These are phyloP conservation scores for Coranthus polyacanthus DNA, from an alignment of 2,797 vertebrate genomes.

Conservation along the genomic window DNA sequence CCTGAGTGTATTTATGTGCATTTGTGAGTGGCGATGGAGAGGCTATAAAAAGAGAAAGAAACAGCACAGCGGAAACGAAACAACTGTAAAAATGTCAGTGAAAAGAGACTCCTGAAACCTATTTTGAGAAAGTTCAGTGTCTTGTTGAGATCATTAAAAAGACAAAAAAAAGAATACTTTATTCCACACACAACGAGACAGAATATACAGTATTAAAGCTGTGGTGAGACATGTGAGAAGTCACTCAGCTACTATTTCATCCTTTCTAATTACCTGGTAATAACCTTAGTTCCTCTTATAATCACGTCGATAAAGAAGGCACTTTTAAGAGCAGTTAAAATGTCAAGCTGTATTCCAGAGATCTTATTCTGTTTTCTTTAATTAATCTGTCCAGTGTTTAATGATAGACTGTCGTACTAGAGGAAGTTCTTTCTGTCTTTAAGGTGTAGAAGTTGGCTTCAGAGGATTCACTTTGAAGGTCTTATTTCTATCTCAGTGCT, in stretches of 20 bases:
- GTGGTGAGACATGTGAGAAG: conserved; percentile 31
- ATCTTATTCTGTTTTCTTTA: conserved; percentile 72
- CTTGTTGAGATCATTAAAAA: not conserved
- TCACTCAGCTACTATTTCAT: conserved; percentile 45
- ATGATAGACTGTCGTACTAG: conserved; percentile 58
- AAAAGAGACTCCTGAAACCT: conserved; percentile 18
- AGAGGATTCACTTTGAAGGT: conserved; percentile 12
- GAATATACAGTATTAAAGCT: conserved; percentile 38
- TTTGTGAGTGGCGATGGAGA: conserved; percentile 3
- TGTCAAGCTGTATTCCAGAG: conserved; percentile 67
- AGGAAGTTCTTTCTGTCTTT: conserved; percentile 45
- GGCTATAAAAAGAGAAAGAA: conserved; percentile 10
- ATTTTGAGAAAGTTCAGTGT: conserved; percentile 17
- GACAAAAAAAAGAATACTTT: conserved; percentile 1
- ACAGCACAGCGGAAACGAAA: not conserved
- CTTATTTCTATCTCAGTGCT: conserved; percentile 14
- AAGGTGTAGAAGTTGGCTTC: conserved; percentile 25
- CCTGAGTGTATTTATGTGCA: not conserved
- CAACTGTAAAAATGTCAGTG: conserved; percentile 24
- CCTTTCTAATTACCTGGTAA: conserved; percentile 67
- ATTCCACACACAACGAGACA: conserved; percentile 4
- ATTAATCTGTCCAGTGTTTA: conserved; percentile 73
- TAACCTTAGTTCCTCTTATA: conserved; percentile 63
- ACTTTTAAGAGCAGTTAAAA: conserved; percentile 72
- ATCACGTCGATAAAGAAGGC: conserved; percentile 46